Evolutionary conservation across 2,797 vertebrate genomes (phyloP), one percentile per base, ranked within the genome.

Genomic region (Ciconia nigra): DNA sequence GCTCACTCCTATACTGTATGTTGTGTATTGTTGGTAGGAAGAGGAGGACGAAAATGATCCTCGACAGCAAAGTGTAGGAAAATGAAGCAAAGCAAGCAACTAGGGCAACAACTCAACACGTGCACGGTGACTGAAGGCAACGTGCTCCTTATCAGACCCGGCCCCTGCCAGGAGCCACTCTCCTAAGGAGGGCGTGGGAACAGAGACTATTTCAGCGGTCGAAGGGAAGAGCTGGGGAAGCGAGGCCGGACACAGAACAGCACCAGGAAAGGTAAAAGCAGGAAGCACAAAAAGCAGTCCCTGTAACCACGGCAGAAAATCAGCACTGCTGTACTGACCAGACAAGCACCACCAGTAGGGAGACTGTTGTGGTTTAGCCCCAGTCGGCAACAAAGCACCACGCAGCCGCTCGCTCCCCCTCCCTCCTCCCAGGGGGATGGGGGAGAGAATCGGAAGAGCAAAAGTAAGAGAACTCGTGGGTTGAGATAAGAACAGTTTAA

Each of bases 131-230:
- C 15, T 4, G 2, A 78, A 35, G 57, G 29, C 49, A 55, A 12
- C 0, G 3, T 22, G 57, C 42, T 77, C 59, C 26, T 35, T 1
- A 18, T 2, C 42, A 47, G 65, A 13, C 2, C 10, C 73, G 84
- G 33, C 6, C 15, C 29, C 70, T 61, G 57, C 12, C 42, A 29
- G 62, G 31, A 71, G 58, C 76, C 7, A 1, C 15, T 28, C 25
- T 66, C 25, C 54, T 24, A 11, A 44, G 42, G 55, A 35, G 10
- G 31, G 7, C 9, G 17, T 24, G 66, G 61, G 57, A 58, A 42
- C 0, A 24, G 17, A 29, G 26, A 22, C 5, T 9, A 8, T 31
- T 49, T 11, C 58, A 21, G 47, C 0, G 3, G 4, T 4, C 6
- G 8, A 13, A 26, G 18, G 39, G 59, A 49, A 55, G 65, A 63